Evolutionary conservation across 2,888 invertebrate genomes (phyloP).

Genomic region (Drosophila helvetica): DNA sequence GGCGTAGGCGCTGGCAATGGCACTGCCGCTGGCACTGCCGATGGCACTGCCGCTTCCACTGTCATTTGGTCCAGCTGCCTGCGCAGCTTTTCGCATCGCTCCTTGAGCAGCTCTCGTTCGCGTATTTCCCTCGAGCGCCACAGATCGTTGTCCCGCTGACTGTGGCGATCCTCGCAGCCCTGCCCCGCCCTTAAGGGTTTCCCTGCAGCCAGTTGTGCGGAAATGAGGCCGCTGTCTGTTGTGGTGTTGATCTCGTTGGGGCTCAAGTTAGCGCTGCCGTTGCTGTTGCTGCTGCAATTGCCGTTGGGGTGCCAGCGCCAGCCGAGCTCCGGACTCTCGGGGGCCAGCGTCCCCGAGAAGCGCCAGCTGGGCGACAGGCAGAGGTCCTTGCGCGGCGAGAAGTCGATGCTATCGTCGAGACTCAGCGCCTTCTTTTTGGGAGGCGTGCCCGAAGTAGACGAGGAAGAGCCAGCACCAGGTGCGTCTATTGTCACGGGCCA

Average conservation of each 20-base stretch:
- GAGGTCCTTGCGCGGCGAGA: conserved; percentile 70
- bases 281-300: no score
- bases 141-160: conserved; percentile 63
- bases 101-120: conserved; percentile 72
- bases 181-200: no score
- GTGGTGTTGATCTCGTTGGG: no score
- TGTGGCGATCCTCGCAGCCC: conserved; percentile 70
- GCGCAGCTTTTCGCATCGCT: no score
- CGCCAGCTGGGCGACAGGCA: conserved; percentile 75
- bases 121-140: conserved; percentile 71
- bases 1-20: not conserved
- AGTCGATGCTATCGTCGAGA: conserved; percentile 77
- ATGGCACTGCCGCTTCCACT: conserved; percentile 13
- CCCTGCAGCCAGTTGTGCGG: no score
- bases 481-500: conserved; percentile 8
- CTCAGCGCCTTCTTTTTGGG: conserved; percentile 62
- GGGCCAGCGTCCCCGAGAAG: conserved; percentile 78
- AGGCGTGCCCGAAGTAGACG: no score
- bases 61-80: conserved; percentile 59
- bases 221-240: no score
- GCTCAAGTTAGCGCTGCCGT: conserved; percentile 48
- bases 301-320: conserved; percentile 78
- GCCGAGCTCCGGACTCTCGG: conserved; percentile 81
- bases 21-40: conserved; percentile 9
- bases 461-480: conserved; percentile 39